phyloP scores from a whole-genome alignment of 2,888 invertebrate genomes.

The Meiosimyza decipiens region DNA sequence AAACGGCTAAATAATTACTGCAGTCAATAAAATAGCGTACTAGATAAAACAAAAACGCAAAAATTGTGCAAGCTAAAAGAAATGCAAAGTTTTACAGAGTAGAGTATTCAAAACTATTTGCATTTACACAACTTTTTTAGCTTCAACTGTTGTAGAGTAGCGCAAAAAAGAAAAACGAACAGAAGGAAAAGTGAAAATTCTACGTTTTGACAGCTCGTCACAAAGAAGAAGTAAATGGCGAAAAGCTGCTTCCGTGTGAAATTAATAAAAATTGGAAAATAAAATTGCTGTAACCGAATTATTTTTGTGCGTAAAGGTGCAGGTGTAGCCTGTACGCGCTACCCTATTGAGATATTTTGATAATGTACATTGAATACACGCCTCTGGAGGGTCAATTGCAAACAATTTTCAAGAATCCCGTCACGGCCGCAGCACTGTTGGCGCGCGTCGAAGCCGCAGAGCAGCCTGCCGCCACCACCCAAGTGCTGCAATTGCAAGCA shows the following conservation, averaged over 20 bases:
- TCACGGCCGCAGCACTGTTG: conserved; percentile 42
- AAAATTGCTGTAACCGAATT: not conserved
- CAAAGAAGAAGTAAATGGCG: conserved; percentile 39
- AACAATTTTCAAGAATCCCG: conserved; percentile 46
- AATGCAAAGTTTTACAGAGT: not conserved
- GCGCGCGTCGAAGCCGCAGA: conserved; percentile 44
- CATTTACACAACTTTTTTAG: too few species aligned
- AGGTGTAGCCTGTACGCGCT: conserved; percentile 22
- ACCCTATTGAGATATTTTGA: conserved; percentile 37
- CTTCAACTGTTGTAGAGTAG: not conserved
- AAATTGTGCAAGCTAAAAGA: conserved; percentile 9
- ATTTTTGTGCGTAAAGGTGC: not conserved
- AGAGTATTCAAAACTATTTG: not conserved
- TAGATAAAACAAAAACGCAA: not conserved
- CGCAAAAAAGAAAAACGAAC: not conserved
- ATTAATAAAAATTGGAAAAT: conserved; percentile 19
- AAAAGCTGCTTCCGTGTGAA: conserved; percentile 16
- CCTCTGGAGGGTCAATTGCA: conserved; percentile 48
- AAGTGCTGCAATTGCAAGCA: conserved; percentile 39
- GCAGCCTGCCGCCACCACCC: conserved; percentile 34
- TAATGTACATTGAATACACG: conserved; percentile 52
- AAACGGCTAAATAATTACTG: not conserved
- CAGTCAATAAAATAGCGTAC: not conserved
- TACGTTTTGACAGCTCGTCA: not conserved
- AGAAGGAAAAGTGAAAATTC: conserved; percentile 3